Base-by-base conservation (phyloP, 1,140 invertebrate species). In the Drosophila erecta region DNA sequence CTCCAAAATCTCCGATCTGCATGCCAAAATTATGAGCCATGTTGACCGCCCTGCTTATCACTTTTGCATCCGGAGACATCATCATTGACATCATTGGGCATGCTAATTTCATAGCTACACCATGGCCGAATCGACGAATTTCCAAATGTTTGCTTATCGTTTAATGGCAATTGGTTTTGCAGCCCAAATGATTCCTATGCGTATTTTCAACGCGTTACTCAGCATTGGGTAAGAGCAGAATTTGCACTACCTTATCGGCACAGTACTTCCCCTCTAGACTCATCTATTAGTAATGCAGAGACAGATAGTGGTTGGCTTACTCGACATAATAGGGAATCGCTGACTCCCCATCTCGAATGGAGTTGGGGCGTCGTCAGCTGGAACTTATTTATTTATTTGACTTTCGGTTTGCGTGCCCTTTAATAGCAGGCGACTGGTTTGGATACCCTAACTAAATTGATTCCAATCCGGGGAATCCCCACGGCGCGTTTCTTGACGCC, bases 81-180 rank as follows among this genome's bases (percentile, higher is more conserved):
- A n/a, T n/a, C n/a, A 75, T 83, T 86, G 83, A 86, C 75, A 83
- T 87, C 83, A 86, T 76, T 49, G 56, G 12, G 20, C 17, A 56
- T 66, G 66, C 60, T 73, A 84, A 84, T 73, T 83, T 49, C 40
- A 57, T 43, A 30, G 30, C 51, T 17, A 60, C 37, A 53, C 54
- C 14, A 4, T 6, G 3, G 10, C 20, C 50, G 7, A 17, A 15
- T 22, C 40, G 20, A 17, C 30, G 33, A 20, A 33, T 71, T 57
- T 15, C 67, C 35, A 57, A 72, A 57, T 73, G 55, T 87, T 83
- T 86, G 75, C 79, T 87, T 76, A 86, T 87, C 83, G 46, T 50
- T 51, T 46, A 75, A 70, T 70, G 50, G 64, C 67, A 69, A 49
- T 70, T 55, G 41, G 46, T 50, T 57, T 40, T n/a, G 38, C 20